Percentiles rank a stretch among this genome's conserved stretches.
phyloP scores from a whole-genome alignment of 2,888 invertebrate genomes.

The Drosophila macrospina region DNA sequence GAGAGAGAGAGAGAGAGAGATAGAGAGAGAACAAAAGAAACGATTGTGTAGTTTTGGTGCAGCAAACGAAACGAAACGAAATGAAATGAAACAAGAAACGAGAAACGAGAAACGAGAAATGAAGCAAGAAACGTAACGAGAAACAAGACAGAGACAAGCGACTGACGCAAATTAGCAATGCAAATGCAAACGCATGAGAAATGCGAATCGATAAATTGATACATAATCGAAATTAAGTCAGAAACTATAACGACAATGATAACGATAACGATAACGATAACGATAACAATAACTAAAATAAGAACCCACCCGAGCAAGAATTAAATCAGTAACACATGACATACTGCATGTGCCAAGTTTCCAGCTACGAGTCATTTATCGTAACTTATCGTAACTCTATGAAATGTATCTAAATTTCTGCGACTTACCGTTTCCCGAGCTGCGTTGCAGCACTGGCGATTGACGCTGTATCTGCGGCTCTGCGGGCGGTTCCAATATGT shows the following conservation, averaged over 20 bases:
- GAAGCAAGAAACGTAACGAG: conserved; percentile 30
- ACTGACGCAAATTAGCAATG: conserved; percentile 39
- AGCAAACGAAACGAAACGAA: conserved; percentile 46
- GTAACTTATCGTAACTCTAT: conserved; percentile 16
- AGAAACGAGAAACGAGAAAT: conserved; percentile 31
- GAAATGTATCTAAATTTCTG: neutral
- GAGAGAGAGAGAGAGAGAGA: conserved; percentile 12
- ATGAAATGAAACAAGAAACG: conserved; percentile 29
- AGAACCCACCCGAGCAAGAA: conserved; percentile 44
- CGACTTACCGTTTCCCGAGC: conserved; percentile 84
- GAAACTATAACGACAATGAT: neutral
- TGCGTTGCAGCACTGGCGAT: conserved; percentile 87
- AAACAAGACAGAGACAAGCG: conserved; percentile 46
- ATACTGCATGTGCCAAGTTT: conserved; percentile 27
- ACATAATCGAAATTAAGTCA: conserved; percentile 2
- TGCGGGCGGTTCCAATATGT: conserved; percentile 97
- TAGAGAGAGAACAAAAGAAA: conserved; percentile 43
- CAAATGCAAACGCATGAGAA: conserved; percentile 48
- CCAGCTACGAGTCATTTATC: conserved; percentile 18
- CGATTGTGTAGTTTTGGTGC: conserved; percentile 64
- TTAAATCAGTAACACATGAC: conserved; percentile 14
- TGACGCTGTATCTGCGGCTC: conserved; percentile 89
- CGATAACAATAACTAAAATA: conserved; percentile 3
- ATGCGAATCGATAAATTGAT: conserved; percentile 30
- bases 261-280: conserved; percentile 1